Conservation (phyloP, 2,797 vertebrate genomes). For the Darevskia mixta region DNA sequence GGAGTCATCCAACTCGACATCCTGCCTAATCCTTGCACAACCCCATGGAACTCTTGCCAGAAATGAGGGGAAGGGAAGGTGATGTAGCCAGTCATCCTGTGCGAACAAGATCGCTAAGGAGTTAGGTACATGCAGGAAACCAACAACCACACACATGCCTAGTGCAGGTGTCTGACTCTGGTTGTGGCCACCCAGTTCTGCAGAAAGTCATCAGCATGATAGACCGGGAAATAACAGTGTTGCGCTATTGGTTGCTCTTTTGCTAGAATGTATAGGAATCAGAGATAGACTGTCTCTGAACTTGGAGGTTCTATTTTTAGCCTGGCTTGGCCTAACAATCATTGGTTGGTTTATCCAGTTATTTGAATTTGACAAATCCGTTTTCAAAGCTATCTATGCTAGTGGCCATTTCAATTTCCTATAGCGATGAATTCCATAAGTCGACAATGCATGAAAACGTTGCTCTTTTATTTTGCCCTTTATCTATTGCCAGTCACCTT, state of each 20-base stretch:
- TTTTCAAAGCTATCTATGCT: background rate
- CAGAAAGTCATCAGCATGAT: background rate
- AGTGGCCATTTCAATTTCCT: too few species aligned
- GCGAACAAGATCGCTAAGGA: background rate
- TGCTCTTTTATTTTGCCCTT: background rate
- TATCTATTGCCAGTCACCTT: background rate
- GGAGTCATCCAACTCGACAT: conserved; percentile 14
- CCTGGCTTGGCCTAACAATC: background rate
- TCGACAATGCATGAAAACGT: background rate
- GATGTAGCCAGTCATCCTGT: background rate
- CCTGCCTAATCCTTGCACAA: conserved; percentile 5
- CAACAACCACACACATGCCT: background rate
- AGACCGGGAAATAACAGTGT: background rate
- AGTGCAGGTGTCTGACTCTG: background rate
- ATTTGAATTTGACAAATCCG: background rate
- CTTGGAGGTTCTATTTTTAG: background rate
- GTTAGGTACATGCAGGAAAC: background rate
- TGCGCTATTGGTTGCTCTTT: background rate
- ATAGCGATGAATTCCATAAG: background rate
- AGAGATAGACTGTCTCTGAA: background rate
- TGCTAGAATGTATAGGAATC: background rate
- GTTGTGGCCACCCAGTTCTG: background rate
- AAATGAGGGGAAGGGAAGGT: background rate
- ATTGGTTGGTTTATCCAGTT: background rate
- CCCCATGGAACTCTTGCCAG: conserved; percentile 19